These are phyloP conservation scores for Hirtodrosophila histrioides DNA, from an alignment of 2,888 invertebrate genomes.

Conservation along the genomic window DNA sequence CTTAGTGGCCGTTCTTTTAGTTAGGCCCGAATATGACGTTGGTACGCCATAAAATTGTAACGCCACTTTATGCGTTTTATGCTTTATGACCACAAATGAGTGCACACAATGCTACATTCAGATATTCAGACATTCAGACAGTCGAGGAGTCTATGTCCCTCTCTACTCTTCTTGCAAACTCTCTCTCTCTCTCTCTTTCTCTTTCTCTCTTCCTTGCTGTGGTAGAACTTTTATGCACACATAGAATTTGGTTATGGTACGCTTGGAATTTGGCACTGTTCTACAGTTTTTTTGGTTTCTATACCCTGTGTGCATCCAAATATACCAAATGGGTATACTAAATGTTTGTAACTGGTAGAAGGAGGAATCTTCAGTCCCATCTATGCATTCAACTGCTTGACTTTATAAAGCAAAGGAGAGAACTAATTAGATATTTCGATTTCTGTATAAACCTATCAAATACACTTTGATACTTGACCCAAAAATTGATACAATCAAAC, in stretches of 20 bases:
- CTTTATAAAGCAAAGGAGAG: too few relatives aligned
- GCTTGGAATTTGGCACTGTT: conserved; percentile 53
- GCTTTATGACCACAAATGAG: conserved; percentile 80
- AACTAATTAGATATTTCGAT: too few relatives aligned
- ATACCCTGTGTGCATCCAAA: too few relatives aligned
- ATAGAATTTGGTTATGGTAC: conserved; percentile 69
- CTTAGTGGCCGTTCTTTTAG: conserved; percentile 24
- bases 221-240: conserved; percentile 61
- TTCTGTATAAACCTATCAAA: too few relatives aligned
- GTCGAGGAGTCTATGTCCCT: conserved; percentile 20
- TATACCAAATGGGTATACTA: too few relatives aligned
- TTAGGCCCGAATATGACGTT: conserved; percentile 57
- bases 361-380: too few relatives aligned
- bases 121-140: conserved; percentile 16
- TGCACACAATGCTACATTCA: conserved; percentile 57
- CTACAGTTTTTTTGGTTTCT: conserved; percentile 26
- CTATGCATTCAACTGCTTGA: too few relatives aligned
- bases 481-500: too few relatives aligned
- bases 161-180: background rate
- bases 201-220: background rate
- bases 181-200: background rate
- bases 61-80: conserved; percentile 80
- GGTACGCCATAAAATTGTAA: conserved; percentile 77
- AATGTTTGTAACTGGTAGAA: too few relatives aligned
- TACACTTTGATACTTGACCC: too few relatives aligned